Percentiles rank a stretch among this genome's conserved stretches.
Conservation (phyloP, 1,140 invertebrate species). For the Pseudomyrmex sp. region DNA sequence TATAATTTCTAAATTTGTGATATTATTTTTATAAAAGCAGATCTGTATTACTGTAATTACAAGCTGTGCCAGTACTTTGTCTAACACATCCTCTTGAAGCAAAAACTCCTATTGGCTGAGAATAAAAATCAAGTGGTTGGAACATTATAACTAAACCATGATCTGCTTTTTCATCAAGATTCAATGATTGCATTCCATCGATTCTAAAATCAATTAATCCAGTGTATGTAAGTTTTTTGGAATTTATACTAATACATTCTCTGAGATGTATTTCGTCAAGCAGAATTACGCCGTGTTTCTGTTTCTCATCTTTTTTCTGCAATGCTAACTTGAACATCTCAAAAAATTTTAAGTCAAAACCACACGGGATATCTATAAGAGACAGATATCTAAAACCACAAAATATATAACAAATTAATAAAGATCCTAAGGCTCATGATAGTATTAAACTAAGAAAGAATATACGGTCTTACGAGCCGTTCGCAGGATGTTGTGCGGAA, state of each 20-base stretch:
- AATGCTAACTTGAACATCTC: background rate
- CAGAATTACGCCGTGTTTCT: slow-evolving; percentile 11
- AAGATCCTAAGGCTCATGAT: too few species aligned
- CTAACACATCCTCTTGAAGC: background rate
- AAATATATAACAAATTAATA: too few species aligned
- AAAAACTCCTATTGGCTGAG: background rate
- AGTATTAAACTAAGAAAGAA: too few species aligned
- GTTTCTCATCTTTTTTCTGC: background rate
- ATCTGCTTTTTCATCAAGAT: background rate
- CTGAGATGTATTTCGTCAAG: slow-evolving; percentile 11
- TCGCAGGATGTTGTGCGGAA: too few species aligned
- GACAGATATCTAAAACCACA: background rate
- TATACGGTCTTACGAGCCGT: too few species aligned
- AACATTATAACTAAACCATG: slow-evolving; percentile 5
- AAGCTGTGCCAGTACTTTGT: too few species aligned
- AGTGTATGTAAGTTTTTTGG: background rate
- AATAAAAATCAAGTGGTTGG: background rate
- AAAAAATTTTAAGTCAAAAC: background rate
- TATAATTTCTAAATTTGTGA: too few species aligned
- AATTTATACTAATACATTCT: background rate
- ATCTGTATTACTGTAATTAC: too few species aligned
- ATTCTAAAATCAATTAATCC: background rate
- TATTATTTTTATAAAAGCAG: too few species aligned
- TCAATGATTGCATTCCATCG: background rate
- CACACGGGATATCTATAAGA: background rate